Percentiles rank a stretch among this genome's conserved stretches.
phyloP scores from a whole-genome alignment of 2,113 vertebrate genomes.

The Todiramphus chloris region DNA sequence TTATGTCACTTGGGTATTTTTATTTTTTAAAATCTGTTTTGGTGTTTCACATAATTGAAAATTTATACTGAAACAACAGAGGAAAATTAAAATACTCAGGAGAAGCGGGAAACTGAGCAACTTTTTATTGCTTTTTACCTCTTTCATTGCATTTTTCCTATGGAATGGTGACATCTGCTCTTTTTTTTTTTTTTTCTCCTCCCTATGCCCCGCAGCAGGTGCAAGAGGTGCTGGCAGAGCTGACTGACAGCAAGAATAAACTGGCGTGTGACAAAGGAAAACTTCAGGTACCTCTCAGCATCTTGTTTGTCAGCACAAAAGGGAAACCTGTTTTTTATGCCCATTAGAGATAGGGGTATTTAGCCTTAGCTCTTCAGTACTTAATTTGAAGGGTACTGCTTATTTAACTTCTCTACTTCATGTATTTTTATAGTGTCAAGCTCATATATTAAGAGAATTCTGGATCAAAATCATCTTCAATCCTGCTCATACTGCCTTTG shows the following conservation, averaged over 20 bases:
- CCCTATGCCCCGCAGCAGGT: constrained; percentile 66
- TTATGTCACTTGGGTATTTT: background rate
- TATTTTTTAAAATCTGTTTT: background rate
- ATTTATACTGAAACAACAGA: background rate
- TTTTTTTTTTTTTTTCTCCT: constrained; percentile 31
- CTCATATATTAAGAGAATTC: background rate
- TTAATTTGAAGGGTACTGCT: background rate
- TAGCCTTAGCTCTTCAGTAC: background rate
- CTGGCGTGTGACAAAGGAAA: constrained; percentile 73
- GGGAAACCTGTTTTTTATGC: background rate
- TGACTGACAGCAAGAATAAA: constrained; percentile 76
- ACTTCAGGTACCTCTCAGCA: constrained; percentile 62
- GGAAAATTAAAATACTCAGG: background rate
- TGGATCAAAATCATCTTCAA: background rate
- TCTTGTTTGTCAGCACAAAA: background rate
- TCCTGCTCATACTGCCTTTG: background rate
- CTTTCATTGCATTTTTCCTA: background rate
- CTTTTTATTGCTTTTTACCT: background rate
- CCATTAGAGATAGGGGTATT: background rate
- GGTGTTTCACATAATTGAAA: background rate
- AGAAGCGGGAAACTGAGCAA: background rate
- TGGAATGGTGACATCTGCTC: background rate
- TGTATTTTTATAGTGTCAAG: background rate
- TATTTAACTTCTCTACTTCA: background rate
- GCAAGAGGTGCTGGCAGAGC: constrained; percentile 68